These are phyloP conservation scores for Andrena marginata DNA, from an alignment of 2,888 invertebrate species.

Conservation along the genomic window DNA sequence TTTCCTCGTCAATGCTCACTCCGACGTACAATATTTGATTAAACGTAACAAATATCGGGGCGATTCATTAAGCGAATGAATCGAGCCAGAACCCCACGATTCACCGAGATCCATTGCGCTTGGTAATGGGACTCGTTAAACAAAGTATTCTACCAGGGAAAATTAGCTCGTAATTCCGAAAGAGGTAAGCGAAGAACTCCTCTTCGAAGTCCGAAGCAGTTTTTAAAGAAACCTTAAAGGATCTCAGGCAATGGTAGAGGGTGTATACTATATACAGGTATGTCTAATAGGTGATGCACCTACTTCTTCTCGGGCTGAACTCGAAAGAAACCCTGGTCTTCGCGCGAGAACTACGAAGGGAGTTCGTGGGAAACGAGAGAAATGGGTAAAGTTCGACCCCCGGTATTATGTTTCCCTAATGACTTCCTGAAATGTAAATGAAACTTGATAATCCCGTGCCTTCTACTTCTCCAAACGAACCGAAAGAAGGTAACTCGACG, in stretches of 20 bases:
- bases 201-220: neutral
- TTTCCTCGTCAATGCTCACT: neutral
- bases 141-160: neutral
- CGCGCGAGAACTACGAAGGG: neutral
- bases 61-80: neutral
- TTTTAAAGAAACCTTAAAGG: neutral
- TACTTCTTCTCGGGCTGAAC: constrained; percentile 11
- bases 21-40: neutral
- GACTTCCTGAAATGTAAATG: neutral
- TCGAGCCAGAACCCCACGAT: neutral
- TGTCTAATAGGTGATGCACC: constrained; percentile 18
- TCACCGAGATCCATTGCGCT: neutral
- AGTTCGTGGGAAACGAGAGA: neutral
- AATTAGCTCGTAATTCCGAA: neutral
- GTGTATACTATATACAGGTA: no score
- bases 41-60: neutral
- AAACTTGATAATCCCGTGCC: constrained; percentile 1
- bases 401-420: constrained; percentile 5
- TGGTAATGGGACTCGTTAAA: neutral
- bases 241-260: neutral
- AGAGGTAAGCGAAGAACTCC: neutral
- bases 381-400: constrained; percentile 20
- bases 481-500: neutral
- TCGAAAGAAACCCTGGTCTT: constrained; percentile 19
- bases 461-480: neutral